Base-by-base conservation (phyloP, 2,113 vertebrate species). In the Sphaerodactylus townsendi region DNA sequence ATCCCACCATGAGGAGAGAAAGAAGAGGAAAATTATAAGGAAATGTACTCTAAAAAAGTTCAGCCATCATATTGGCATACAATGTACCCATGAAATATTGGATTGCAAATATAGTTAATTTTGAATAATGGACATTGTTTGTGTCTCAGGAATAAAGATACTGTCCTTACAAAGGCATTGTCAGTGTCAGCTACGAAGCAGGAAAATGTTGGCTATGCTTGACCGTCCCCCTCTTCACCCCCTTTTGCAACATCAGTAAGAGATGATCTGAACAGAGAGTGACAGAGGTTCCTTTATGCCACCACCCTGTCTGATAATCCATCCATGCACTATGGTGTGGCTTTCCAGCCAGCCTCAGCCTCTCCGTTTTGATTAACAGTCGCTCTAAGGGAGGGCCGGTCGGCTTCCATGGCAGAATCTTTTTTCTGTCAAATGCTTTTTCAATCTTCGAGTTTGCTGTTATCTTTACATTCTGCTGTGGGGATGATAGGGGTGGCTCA, bases 221-320 rank as follows among this genome's bases (percentile, higher is more conserved):
- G 28, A 30, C 0, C 62, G 68, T 62, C 0, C 0, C 23, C 74
- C 9, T 50, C 72, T 72, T 2, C 0, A 30, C 11, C 21, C 71
- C 21, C 44, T 33, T 53, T 66, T 7, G 6, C 7, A 10, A 4
- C 13, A 35, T 33, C 46, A 53, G 74, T 64, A 1, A 0, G 0
- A 65, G 9, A 14, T 64, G 90, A 1, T 2, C 0, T 13, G 13
- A 48, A 35, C 17, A 19, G 50, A 53, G 56, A 25, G 56, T 25
- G 23, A 59, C 41, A 48, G 6, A 79, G 41, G 39, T 48, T 8
- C 9, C 62, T 30, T 69, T 64, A 59, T 44, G 28, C 15, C 13
- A 17, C 70, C 28, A 44, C n/a, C 39, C 13, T 23, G 4, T 50
- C 59, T 21, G 23, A 50, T 41, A n/a, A 19, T 33, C 19, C 11